Evolutionary conservation across 2,113 vertebrate genomes (phyloP).

Genomic region (Phasianus colchicus): DNA sequence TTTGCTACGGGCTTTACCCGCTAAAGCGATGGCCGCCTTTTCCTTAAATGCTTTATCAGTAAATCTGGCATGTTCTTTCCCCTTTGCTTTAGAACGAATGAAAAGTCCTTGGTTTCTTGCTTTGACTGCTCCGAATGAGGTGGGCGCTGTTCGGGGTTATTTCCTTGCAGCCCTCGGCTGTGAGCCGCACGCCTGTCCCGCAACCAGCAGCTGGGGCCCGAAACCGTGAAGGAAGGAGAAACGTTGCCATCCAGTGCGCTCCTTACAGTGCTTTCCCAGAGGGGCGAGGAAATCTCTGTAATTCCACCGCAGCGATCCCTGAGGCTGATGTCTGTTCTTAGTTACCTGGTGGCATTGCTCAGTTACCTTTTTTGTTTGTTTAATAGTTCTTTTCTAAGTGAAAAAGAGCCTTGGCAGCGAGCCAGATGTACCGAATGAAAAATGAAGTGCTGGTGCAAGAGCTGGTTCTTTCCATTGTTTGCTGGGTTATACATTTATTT

Average conservation of each 20-base stretch:
- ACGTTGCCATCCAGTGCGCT: background rate
- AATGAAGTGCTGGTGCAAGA: background rate
- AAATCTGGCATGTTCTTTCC: background rate
- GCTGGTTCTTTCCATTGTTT: background rate
- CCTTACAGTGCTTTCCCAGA: background rate
- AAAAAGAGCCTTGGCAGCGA: background rate
- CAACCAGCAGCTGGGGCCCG: background rate
- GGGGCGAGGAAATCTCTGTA: background rate
- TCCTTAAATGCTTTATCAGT: background rate
- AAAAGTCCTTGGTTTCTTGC: background rate
- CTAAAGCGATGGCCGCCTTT: background rate
- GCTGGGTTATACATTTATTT: background rate
- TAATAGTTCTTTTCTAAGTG: rapidly evolving
- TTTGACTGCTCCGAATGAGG: rapidly evolving
- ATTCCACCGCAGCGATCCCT: background rate
- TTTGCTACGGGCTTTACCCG: background rate
- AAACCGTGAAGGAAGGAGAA: background rate
- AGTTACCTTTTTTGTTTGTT: too few relatives aligned
- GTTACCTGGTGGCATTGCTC: background rate
- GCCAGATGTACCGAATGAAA: background rate
- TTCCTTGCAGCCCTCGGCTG: background rate
- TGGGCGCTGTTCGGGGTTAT: rapidly evolving
- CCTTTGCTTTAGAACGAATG: background rate
- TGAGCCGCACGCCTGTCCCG: background rate
- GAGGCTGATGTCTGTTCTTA: background rate